These are phyloP conservation scores for Neomorphus geoffroyi DNA, from an alignment of 2,797 vertebrate species.

Conservation along the genomic window DNA sequence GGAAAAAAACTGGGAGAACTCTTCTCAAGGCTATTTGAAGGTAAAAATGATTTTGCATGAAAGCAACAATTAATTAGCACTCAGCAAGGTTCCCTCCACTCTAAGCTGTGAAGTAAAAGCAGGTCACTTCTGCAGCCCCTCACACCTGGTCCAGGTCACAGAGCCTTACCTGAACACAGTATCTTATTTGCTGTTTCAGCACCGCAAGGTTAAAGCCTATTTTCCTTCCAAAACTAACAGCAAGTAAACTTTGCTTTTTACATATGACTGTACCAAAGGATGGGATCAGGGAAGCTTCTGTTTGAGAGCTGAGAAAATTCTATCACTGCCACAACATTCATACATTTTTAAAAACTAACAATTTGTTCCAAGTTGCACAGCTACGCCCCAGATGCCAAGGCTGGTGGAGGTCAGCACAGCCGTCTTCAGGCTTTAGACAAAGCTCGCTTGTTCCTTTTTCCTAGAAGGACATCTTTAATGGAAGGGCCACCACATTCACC, in stretches of 20 bases:
- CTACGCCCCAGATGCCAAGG: too few relatives aligned
- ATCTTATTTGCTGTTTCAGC: conserved; percentile 39
- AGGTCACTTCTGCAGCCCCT: conserved; percentile 24
- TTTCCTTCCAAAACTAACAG: background rate
- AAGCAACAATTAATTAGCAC: conserved; percentile 57
- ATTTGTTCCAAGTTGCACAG: background rate
- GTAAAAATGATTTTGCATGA: conserved; percentile 39
- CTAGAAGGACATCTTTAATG: background rate
- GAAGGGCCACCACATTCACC: background rate
- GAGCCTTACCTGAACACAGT: conserved; percentile 24
- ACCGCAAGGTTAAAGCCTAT: conserved; percentile 37
- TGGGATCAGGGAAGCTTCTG: background rate
- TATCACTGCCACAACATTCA: background rate
- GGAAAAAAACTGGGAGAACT: background rate
- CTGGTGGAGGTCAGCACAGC: background rate
- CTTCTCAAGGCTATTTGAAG: conserved; percentile 43
- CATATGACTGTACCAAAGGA: background rate
- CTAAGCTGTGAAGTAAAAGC: conserved; percentile 19
- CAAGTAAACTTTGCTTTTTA: background rate
- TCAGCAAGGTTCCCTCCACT: conserved; percentile 16
- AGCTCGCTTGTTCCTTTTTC: background rate
- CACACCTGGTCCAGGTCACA: conserved; percentile 45
- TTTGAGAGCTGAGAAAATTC: background rate
- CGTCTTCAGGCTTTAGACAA: background rate
- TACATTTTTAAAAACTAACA: background rate